Evolutionary conservation across 2,888 invertebrate species (phyloP), one percentile per base, ranked within the genome.

Genomic region (Stenodera caucasica): DNA sequence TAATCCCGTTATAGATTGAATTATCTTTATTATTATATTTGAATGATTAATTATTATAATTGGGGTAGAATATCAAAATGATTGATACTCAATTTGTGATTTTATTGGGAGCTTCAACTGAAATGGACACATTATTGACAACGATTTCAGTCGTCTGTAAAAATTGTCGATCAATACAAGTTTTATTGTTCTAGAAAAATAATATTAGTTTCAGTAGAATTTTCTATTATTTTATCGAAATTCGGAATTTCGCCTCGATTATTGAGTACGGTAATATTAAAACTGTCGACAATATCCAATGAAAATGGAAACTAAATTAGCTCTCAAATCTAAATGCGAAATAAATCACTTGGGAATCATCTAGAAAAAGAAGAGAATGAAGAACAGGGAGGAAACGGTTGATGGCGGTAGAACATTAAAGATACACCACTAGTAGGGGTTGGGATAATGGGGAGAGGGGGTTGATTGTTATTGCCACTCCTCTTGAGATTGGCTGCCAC

Each of bases 251-350:
- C n/a, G n/a, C n/a, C n/a, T n/a, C n/a, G n/a, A n/a, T n/a, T n/a
- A n/a, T n/a, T n/a, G n/a, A n/a, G 26, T 14, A 7, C 12, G 30
- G 18, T 50, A 9, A 32, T 18, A 30, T 15, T 50, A n/a, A 30
- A 51, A 15, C 11, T 6, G 11, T 45, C 49, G 49, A 18, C 49
- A 45, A 45, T 45, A 45, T 26, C 12, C 58, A 63, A 58, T 59
- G 68, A 69, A 69, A 71, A 69, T 69, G 68, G 69, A 68, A 69
- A 69, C 67, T 70, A 69, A 70, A 71, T 71, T 71, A 70, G 68
- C 67, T 69, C 66, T 62, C 58, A 62, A 71, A 66, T 67, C 65
- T 67, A 68, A 68, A 67, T 62, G 64, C 52, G 60, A 61, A 65
- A 70, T 70, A 70, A 70, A 71, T 71, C 69, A 60, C 66, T 35